Conservation (phyloP, 2,113 vertebrate genomes). For the Rhinolophus sinicus region DNA sequence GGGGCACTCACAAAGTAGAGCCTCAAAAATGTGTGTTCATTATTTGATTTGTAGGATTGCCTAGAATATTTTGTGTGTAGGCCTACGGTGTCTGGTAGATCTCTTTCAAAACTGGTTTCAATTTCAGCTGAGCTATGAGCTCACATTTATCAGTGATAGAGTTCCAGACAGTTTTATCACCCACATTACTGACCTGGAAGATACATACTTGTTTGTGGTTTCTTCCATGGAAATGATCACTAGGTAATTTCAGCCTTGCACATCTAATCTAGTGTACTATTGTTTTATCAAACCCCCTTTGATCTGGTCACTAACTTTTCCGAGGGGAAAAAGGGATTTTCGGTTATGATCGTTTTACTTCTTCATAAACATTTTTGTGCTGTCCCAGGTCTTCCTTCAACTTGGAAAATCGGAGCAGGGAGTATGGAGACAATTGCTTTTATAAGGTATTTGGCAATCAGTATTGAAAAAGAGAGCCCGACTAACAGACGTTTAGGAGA, state of each 20-base stretch:
- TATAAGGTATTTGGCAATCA: neutral
- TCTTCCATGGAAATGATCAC: neutral
- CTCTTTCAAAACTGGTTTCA: neutral
- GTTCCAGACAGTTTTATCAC: constrained; percentile 15
- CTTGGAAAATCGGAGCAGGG: neutral
- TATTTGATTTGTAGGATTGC: neutral
- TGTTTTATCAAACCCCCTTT: neutral
- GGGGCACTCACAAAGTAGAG: neutral
- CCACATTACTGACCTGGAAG: neutral
- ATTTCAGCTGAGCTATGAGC: neutral
- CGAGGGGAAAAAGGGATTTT: neutral
- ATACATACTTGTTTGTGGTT: neutral
- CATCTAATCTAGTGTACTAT: neutral
- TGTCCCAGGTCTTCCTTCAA: neutral
- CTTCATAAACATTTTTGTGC: neutral
- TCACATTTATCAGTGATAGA: neutral
- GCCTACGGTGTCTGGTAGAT: neutral
- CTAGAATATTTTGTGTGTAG: neutral
- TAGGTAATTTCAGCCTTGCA: neutral
- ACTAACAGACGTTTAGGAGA: neutral
- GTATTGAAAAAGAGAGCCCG: neutral
- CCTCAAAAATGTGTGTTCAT: neutral
- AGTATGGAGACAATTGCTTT: neutral
- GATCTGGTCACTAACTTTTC: neutral
- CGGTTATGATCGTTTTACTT: neutral